These are phyloP conservation scores for Triops cancriformis DNA, from an alignment of 1,140 invertebrate species.

Conservation along the genomic window DNA sequence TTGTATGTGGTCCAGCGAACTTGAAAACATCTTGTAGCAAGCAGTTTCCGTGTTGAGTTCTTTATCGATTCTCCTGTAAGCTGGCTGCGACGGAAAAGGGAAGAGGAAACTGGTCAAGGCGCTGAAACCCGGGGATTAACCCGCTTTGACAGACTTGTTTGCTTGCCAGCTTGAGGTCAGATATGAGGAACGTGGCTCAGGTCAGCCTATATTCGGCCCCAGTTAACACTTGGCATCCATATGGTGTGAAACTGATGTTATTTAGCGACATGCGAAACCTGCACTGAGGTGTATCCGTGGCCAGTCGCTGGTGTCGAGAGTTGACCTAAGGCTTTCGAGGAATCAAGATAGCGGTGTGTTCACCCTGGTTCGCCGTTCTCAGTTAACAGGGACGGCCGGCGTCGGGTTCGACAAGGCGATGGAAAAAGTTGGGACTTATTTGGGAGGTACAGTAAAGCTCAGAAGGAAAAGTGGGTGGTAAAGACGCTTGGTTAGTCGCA, in stretches of 20 bases:
- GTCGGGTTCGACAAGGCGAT: not conserved
- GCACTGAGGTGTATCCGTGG: too few relatives aligned
- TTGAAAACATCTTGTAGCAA: not conserved
- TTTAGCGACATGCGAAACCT: not conserved
- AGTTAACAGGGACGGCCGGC: too few relatives aligned
- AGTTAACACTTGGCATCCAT: not conserved
- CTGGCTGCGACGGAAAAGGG: not conserved
- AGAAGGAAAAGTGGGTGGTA: not conserved
- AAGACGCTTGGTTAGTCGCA: not conserved
- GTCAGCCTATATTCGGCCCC: not conserved
- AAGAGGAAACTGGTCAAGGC: not conserved
- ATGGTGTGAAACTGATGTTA: not conserved
- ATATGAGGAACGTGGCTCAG: not conserved
- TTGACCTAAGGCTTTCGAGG: too few relatives aligned
- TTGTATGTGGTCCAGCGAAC: not conserved
- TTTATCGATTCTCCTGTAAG: not conserved
- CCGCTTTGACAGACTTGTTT: conserved; percentile 9
- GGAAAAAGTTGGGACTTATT: not conserved
- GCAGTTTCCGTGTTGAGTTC: not conserved
- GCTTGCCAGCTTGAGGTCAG: conserved; percentile 7
- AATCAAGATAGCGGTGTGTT: too few relatives aligned
- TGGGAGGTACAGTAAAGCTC: not conserved
- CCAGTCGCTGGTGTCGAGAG: too few relatives aligned
- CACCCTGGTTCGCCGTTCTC: too few relatives aligned
- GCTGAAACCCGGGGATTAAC: not conserved